Conservation (phyloP, 1,140 invertebrate genomes). For the Coenobita brevimanus region DNA sequence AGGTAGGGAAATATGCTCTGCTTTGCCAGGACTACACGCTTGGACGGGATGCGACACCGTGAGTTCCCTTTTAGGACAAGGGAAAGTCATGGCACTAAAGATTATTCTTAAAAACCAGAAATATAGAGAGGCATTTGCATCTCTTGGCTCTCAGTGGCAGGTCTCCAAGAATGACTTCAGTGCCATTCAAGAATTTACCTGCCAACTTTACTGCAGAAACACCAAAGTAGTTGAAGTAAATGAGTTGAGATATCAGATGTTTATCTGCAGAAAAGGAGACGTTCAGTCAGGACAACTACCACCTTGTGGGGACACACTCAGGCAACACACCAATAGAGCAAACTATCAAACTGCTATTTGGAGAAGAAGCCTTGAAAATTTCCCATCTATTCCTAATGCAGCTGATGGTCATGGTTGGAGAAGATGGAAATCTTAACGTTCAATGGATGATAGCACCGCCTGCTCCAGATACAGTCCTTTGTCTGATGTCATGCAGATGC, state of each 20-base stretch:
- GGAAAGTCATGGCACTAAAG: too few species aligned
- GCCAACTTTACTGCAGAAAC: not conserved
- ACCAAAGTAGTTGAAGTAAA: not conserved
- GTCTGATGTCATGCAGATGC: slow-evolving; percentile 18
- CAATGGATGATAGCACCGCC: slow-evolving; percentile 13
- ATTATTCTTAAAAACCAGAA: too few species aligned
- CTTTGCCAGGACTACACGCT: slow-evolving; percentile 20
- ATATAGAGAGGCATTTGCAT: not conserved
- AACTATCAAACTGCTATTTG: slow-evolving; percentile 45
- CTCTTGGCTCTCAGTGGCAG: slow-evolving; percentile 7
- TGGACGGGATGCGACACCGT: slow-evolving; percentile 43
- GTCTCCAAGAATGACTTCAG: not conserved
- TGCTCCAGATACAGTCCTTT: slow-evolving; percentile 21
- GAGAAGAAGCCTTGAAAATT: slow-evolving; percentile 17
- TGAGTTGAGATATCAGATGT: slow-evolving; percentile 23
- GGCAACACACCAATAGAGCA: not conserved
- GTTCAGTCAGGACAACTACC: slow-evolving; percentile 37
- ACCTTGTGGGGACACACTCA: slow-evolving; percentile 16
- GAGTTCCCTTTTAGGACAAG: slow-evolving; percentile 22
- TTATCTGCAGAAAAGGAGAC: not conserved
- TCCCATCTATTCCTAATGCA: not conserved
- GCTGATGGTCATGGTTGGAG: slow-evolving; percentile 14
- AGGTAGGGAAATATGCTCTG: not conserved
- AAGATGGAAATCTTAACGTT: not conserved
- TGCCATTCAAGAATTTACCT: slow-evolving; percentile 6